These are phyloP conservation scores for Drosophila truncata DNA, from an alignment of 1,140 invertebrate species.

Conservation along the genomic window DNA sequence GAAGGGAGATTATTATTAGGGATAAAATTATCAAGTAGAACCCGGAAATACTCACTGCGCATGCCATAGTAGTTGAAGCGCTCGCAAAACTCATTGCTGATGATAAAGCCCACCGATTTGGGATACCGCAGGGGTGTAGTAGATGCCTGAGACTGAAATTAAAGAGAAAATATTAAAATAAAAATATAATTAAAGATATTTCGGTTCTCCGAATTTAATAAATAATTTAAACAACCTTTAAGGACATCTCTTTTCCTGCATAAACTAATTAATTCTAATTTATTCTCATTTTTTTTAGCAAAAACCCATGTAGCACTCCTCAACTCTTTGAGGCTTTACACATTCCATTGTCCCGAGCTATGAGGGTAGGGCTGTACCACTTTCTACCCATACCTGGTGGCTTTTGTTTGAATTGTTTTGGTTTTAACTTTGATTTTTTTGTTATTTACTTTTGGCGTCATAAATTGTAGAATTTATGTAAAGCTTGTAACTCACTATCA, in stretches of 20 bases:
- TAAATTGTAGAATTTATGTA: conserved; percentile 13
- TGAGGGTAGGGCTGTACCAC: not conserved
- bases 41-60: conserved; percentile 90
- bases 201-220: not conserved
- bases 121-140: conserved; percentile 88
- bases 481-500: conserved; percentile 8
- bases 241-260: conserved; percentile 19
- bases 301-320: not conserved
- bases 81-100: conserved; percentile 98
- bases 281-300: not conserved
- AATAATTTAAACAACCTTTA: not conserved
- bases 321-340: not conserved
- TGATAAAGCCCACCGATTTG: conserved; percentile 95
- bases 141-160: conserved; percentile 3
- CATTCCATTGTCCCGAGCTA: not conserved
- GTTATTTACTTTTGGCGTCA: not conserved
- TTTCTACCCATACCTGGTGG: conserved; percentile 14
- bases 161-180: conserved; percentile 5
- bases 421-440: not conserved
- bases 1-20: not conserved
- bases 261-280: conserved; percentile 22
- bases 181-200: not conserved
- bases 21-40: no score
- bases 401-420: not conserved
- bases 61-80: conserved; percentile 98